phyloP scores from a whole-genome alignment of 2,113 vertebrate genomes.

The Aptenodytes forsteri region DNA sequence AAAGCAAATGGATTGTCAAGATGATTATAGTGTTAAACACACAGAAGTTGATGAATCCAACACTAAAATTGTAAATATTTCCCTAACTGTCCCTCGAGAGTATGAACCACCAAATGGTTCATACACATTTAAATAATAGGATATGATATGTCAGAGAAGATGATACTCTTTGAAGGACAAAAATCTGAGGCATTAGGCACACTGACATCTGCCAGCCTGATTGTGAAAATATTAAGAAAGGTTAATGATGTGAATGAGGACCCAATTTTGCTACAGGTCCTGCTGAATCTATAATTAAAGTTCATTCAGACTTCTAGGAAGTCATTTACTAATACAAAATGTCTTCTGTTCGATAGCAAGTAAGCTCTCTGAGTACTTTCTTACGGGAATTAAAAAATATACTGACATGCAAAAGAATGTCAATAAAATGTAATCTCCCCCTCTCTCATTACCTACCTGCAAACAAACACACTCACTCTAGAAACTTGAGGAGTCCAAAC shows the following conservation, averaged over 20 bases:
- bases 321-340: neutral
- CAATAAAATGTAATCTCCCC: neutral
- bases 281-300: neutral
- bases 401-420: neutral
- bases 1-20: neutral
- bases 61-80: neutral
- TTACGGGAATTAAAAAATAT: neutral
- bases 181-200: neutral
- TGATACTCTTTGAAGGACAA: neutral
- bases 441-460: neutral
- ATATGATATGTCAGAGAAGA: neutral
- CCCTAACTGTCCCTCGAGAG: neutral
- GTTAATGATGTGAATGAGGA: fast-evolving
- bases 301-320: neutral
- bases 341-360: neutral
- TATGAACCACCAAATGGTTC: neutral
- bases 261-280: neutral
- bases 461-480: neutral
- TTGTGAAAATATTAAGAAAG: neutral
- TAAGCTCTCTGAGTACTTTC: neutral
- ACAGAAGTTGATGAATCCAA: neutral
- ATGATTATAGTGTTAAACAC: neutral
- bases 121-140: neutral
- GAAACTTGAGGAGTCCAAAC: neutral
- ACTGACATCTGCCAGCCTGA: neutral